Evolutionary conservation across 2,797 vertebrate genomes (phyloP).

Genomic region (Malurus splendens): DNA sequence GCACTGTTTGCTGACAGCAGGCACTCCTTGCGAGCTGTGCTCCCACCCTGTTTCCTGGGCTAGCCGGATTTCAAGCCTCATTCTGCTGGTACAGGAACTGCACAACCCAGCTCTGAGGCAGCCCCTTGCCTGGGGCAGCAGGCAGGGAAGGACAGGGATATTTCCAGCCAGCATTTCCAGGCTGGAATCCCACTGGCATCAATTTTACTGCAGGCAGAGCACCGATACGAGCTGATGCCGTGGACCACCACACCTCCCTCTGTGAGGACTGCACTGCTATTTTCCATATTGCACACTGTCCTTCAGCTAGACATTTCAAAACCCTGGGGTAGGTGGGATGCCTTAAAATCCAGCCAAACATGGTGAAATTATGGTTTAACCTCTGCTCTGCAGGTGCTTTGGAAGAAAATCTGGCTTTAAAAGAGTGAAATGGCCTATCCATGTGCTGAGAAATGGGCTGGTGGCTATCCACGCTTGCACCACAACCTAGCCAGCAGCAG

Average conservation of each 20-base stretch:
- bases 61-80: not conserved
- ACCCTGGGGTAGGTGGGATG: not conserved
- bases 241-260: not conserved
- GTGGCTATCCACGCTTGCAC: not conserved
- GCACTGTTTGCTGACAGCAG: not conserved
- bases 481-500: not conserved
- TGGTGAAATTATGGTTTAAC: not conserved
- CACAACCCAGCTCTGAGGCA: not conserved
- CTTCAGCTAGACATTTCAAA: not conserved
- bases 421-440: accelerated
- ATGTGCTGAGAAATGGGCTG: accelerated
- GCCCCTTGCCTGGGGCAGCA: accelerated
- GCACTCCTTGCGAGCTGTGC: not conserved
- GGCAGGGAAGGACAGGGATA: not conserved
- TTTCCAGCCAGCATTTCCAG: not conserved
- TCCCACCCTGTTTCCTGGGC: not conserved
- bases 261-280: not conserved
- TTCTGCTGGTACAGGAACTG: not conserved
- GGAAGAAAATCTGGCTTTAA: not conserved
- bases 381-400: not conserved
- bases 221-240: accelerated
- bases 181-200: not conserved
- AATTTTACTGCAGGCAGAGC: not conserved
- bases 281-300: not conserved
- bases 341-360: not conserved